Evolutionary conservation across 2,113 vertebrate species (phyloP), one percentile per base, ranked within the genome.

Genomic region (Chamaetylas fuelleborni): DNA sequence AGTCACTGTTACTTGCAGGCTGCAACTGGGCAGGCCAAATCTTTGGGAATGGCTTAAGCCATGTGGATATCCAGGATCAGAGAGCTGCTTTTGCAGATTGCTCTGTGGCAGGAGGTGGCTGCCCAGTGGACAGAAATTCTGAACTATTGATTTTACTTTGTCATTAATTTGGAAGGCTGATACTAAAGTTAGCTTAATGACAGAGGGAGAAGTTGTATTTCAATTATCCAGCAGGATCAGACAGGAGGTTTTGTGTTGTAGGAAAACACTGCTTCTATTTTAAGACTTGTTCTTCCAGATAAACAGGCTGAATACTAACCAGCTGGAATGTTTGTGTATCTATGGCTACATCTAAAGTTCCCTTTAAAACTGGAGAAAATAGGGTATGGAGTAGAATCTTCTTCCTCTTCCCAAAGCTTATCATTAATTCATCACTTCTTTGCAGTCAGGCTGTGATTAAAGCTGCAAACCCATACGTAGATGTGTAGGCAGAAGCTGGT

Each of bases 261-360:
- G 77, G 93, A 95, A 91, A 93, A 88, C 66, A 82, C 66, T 78
- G 70, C 71, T 90, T 73, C 94, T 95, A 56, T 95, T 95, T 61
- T 88, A 40, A 83, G 91, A 42, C 58, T 92, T 73, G 23, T 43
- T 82, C 58, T 88, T 94, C 67, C 81, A 85, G 50, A 82, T 95
- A 93, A 96, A 77, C 81, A 91, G 67, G 38, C 66, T 73, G 78
- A 90, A 42, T 77, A n/a, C 17, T 10, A 82, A 77, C 19, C 90
- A 90, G 62, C 90, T 95, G 87, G 42, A 62, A 82, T 93, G 62
- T 86, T 95, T 91, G 33, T 90, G 5, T 65, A n/a, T 94, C 81
- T 94, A 4, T 56, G 33, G 53, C 81, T 95, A 18, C 87, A 77
- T 82, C 92, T 92, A 40, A 84, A 73, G 58, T 66, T 85, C 34